These are phyloP conservation scores for Lissocephala sabroskyi DNA, from an alignment of 2,888 invertebrate species.

Conservation along the genomic window DNA sequence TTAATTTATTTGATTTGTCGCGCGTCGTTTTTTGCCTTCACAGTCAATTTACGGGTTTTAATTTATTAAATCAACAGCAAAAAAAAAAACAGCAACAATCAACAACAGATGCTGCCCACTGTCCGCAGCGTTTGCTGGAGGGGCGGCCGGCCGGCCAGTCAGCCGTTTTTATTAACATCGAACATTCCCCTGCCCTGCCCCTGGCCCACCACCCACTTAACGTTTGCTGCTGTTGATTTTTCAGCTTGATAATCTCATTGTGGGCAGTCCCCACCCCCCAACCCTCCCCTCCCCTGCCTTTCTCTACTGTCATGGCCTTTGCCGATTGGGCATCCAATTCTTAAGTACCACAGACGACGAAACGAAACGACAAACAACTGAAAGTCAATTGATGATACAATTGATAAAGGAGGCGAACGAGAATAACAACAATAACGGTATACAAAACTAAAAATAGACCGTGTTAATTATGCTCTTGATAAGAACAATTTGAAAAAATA, in stretches of 20 bases:
- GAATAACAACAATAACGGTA: neutral
- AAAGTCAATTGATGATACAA: constrained; percentile 56
- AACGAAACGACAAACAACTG: constrained; percentile 13
- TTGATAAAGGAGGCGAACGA: constrained; percentile 22
- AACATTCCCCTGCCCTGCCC: neutral
- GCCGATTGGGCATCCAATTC: no score
- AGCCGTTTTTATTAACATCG: no score
- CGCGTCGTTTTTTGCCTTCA: constrained; percentile 59
- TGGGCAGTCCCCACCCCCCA: constrained; percentile 14
- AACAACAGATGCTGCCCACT: constrained; percentile 42
- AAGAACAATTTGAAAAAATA: constrained; percentile 24
- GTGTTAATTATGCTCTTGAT: constrained; percentile 49
- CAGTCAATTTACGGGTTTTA: constrained; percentile 57
- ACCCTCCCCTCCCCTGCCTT: no score
- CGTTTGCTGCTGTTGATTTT: constrained; percentile 41
- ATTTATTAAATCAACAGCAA: constrained; percentile 55
- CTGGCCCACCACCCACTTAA: constrained; percentile 5
- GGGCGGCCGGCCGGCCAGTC: no score
- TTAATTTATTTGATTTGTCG: constrained; percentile 56
- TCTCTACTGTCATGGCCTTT: no score
- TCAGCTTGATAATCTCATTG: constrained; percentile 47
- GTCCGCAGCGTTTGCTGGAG: neutral
- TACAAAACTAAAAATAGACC: constrained; percentile 44
- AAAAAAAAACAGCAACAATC: constrained; percentile 41
- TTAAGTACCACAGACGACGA: no score